Base-by-base conservation (phyloP, 2,888 invertebrate genomes). In the Odontomyia ornata region DNA sequence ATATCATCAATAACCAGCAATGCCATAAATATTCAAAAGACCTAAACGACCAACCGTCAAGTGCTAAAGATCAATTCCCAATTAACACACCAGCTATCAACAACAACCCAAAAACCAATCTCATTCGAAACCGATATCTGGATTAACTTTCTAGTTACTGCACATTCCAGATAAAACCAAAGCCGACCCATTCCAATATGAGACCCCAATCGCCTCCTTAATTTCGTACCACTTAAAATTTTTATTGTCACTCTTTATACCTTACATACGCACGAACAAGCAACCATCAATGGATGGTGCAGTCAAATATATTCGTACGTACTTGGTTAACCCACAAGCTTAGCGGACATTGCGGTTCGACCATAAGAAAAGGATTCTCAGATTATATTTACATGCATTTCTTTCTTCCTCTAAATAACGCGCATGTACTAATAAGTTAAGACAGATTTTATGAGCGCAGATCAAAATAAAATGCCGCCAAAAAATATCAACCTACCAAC, bases 401-500 rank as follows among this genome's bases (percentile, higher is more conserved):
- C 30, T 36, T 47, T 69, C 30, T 47, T 69, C 30, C 11, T 47
- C 69, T 69, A 9, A 23, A 69, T 25, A 13, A 46, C 23, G 47
- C 69, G 69, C 69, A 47, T 69, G 47, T 47, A 69, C 46, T 69
- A 69, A 69, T 69, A 18, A 69, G 69, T 25, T 69, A 47, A 69
- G 69, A 69, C 69, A 69, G 46, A 69, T 69, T 69, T 69, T 69
- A 69, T 47, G 69, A 69, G 46, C 30, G 18, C 69, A 47, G 69
- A 69, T 69, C 69, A 69, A 69, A 69, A 69, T 27, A 47, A 65
- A 36, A 69, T 69, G 69, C 69, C 69, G 69, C 69, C 69, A 47
- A 4, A 30, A 1, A 3, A 65, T 65, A 4, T n/a, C 65, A n/a
- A 23, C 28, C n/a, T n/a, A n/a, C n/a, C n/a, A n/a, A n/a, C n/a